Base-by-base conservation (phyloP, 2,888 invertebrate species). In the Noctua pronuba region DNA sequence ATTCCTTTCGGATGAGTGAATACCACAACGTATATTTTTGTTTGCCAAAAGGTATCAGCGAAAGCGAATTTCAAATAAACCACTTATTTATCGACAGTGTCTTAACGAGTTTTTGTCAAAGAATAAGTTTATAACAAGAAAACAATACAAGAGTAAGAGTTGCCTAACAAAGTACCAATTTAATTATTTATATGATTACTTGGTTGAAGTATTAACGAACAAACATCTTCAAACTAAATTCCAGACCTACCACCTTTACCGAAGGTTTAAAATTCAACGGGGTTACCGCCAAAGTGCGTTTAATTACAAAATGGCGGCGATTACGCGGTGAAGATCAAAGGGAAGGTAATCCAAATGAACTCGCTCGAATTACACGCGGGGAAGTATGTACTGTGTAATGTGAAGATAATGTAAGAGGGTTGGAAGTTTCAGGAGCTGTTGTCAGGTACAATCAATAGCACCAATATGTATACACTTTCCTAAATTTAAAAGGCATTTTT, bases 231-330 rank as follows among this genome's bases (percentile, higher is more conserved):
- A n/a, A 55, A 65, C 2, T 13, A 13, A 69, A 77, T 72, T 64
- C 38, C 62, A 24, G 38, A 65, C 68, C 41, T 82, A 71, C 21
- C n/a, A 1, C 64, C 55, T 64, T 55, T 3, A 21, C 31, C 11
- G 44, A 75, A 75, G 69, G 77, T 72, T 78, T 79, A 76, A 76
- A 86, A 80, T 86, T 41, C 38, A 71, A 77, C 64, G n/a, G 38
- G 41, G 55, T 67, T 70, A 73, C 82, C 78, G 73, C 77, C 71
- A 81, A 86, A 82, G 66, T 81, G 68, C 77, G 86, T 80, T 85
- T 90, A 89, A 89, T 90, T 89, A 87, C 82, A 89, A 88, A 88
- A 90, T 85, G 84, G 84, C 86, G 79, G 73, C 60, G 81, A 86
- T 88, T 88, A 86, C 76, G 80, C 77, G 73, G 73, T 46, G 52